phyloP scores from a whole-genome alignment of 2,797 vertebrate genomes.

The Simalia tracyae region DNA sequence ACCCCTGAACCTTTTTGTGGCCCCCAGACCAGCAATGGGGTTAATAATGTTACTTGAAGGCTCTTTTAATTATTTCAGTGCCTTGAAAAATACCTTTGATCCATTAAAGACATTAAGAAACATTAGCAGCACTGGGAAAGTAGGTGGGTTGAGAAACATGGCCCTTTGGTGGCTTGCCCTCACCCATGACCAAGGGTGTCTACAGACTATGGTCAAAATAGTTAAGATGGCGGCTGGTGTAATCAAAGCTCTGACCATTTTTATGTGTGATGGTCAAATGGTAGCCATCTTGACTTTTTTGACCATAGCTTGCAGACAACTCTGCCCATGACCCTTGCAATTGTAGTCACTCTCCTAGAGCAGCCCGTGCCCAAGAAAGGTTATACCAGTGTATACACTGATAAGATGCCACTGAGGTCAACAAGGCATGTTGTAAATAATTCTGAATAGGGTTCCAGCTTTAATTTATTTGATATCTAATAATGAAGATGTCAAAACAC shows the following conservation, averaged over 20 bases:
- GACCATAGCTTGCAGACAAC: neutral
- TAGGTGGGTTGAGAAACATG: neutral
- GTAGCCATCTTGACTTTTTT: neutral
- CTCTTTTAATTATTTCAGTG: neutral
- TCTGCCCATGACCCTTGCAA: neutral
- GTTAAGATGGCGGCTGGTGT: neutral
- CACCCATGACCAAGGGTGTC: neutral
- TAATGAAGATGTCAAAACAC: neutral
- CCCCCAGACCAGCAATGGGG: neutral
- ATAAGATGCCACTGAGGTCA: neutral
- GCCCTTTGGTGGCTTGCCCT: neutral
- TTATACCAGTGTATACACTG: neutral
- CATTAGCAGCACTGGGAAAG: neutral
- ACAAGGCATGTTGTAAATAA: neutral
- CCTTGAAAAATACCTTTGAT: neutral
- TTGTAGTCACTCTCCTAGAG: neutral
- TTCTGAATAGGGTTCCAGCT: neutral
- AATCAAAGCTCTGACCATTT: neutral
- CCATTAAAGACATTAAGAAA: neutral
- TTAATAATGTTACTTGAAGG: neutral
- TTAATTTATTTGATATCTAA: neutral
- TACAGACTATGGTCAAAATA: neutral
- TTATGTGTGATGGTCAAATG: neutral
- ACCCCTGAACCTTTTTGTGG: neutral
- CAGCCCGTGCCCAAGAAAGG: neutral